Base-by-base conservation (phyloP, 2,113 vertebrate species). In the Ranitomeya variabilis region DNA sequence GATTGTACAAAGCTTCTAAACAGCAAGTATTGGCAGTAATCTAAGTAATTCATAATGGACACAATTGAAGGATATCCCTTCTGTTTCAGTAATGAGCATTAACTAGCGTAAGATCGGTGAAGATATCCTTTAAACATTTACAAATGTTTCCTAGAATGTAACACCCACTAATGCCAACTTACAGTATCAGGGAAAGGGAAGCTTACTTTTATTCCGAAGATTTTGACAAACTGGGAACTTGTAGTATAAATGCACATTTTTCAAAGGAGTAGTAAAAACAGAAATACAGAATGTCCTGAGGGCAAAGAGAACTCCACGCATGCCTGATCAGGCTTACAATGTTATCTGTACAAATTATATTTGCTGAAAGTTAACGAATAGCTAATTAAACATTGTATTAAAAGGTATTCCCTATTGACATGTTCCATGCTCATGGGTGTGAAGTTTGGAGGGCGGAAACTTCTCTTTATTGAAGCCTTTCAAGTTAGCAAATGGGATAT, bases 61-160 rank as follows among this genome's bases (percentile, higher is more conserved):
- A 84, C 64, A 84, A 84, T 84, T 18, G 51, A 55, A 84, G 64
- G 64, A 84, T 54, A 71, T 84, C 82, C 82, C 51, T 26, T 81
- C 15, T 18, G n/a, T 55, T 55, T 69, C 82, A 55, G 21, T 84
- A 55, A 55, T 84, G 52, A 71, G 21, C n/a, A 31, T 13, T 55
- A 71, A 84, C 21, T 84, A 84, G 52, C 51, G 19, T 71, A 16
- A 18, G 66, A 84, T 69, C 82, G 31, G n/a, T 23, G 60, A 13
- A 26, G n/a, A 69, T 83, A 83, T 69, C 37, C 62, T 84, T 84
- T 71, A 71, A 55, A 84, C 21, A 54, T 54, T 83, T 52, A 66
- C 60, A 84, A 18, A 83, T 83, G 82, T 57, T 84, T 84, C 52
- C 21, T 84, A 69, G n/a, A 84, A 84, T 6, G 55, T 52, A 83